These are phyloP conservation scores for Hippopotamyrus pictus DNA, from an alignment of 2,797 vertebrate genomes.

Conservation along the genomic window DNA sequence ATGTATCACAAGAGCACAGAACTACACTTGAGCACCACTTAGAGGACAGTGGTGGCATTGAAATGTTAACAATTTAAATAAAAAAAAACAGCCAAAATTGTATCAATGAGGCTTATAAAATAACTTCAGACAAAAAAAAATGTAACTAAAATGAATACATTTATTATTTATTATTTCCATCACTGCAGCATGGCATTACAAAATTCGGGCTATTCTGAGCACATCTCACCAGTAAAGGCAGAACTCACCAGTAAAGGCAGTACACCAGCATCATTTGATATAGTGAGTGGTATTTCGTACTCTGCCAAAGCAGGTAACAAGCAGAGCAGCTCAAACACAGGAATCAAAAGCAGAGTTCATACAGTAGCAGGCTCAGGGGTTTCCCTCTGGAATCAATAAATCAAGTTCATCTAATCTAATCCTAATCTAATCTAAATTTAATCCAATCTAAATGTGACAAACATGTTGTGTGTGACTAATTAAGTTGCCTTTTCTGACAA, in stretches of 20 bases:
- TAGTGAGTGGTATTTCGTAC: background rate
- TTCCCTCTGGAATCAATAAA: background rate
- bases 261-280: background rate
- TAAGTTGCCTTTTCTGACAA: background rate
- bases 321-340: background rate
- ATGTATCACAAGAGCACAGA: background rate
- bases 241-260: background rate
- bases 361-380: background rate
- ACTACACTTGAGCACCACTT: background rate
- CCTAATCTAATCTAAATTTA: background rate
- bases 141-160: background rate
- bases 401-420: background rate
- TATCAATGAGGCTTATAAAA: background rate
- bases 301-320: background rate
- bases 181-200: background rate
- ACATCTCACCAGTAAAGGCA: background rate
- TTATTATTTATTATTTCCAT: background rate
- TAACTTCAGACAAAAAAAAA: background rate
- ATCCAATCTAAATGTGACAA: background rate
- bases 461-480: background rate
- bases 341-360: background rate
- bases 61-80: background rate
- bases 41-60: background rate
- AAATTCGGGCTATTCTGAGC: background rate
- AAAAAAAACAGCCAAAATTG: background rate